A percentile compares a stretch with the other conserved stretches of the same genome.
Conservation (phyloP, 2,888 invertebrate species). For the Harpalus rubripes region DNA sequence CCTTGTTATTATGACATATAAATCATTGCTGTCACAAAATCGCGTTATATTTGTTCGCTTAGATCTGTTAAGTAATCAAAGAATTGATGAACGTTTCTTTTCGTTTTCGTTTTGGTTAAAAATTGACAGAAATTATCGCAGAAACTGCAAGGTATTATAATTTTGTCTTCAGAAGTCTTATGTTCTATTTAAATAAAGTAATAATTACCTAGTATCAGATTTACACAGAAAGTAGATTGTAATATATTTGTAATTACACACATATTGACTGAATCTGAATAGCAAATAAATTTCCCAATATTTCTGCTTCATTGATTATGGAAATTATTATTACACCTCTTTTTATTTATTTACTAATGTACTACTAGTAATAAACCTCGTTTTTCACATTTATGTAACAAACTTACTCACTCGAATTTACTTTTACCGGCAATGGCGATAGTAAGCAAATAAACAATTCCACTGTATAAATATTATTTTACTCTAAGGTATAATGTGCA, state of each 20-base stretch:
- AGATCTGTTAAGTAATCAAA: too few relatives aligned
- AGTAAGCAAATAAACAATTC: slow-evolving; percentile 14
- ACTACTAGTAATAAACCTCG: slow-evolving; percentile 9
- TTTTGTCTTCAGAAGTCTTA: too few relatives aligned
- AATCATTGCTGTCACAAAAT: too few relatives aligned
- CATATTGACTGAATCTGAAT: not conserved
- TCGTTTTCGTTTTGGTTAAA: too few relatives aligned
- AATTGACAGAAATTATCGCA: not conserved
- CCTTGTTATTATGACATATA: too few relatives aligned
- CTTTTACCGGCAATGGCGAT: slow-evolving; percentile 8
- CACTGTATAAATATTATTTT: slow-evolving; percentile 34
- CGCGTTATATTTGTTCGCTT: too few relatives aligned
- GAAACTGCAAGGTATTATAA: too few relatives aligned
- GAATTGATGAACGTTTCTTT: too few relatives aligned
- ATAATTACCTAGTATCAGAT: not conserved
- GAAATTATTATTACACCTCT: slow-evolving; percentile 4
- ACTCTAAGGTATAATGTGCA: not conserved
- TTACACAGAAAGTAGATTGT: not conserved
- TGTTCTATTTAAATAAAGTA: too few relatives aligned
- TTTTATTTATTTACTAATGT: slow-evolving; percentile 44
- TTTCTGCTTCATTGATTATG: not conserved
- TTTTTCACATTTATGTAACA: not conserved
- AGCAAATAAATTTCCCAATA: slow-evolving; percentile 11
- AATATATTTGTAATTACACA: not conserved
- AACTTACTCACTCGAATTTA: slow-evolving; percentile 6